A percentile compares a stretch with the other conserved stretches of the same genome.
Conservation (phyloP, 2,888 invertebrate species). For the Ecdyonurus torrentis region DNA sequence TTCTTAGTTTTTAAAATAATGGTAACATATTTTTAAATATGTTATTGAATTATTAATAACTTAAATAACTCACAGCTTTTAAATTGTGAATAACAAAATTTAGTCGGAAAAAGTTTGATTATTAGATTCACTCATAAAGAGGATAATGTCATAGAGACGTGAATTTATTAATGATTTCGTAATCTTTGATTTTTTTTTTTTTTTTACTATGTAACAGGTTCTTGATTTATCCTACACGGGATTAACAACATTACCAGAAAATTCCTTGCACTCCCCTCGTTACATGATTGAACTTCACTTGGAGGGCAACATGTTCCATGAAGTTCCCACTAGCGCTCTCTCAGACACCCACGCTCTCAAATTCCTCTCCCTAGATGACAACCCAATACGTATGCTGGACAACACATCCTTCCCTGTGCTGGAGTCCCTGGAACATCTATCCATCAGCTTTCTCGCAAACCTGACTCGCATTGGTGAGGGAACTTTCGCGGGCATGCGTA, state of each 20-base stretch:
- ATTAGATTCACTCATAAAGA: too few species aligned
- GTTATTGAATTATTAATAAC: too few species aligned
- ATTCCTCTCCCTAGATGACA: constrained; percentile 47
- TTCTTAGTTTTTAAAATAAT: too few species aligned
- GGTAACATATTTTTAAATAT: too few species aligned
- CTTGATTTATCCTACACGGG: constrained; percentile 52
- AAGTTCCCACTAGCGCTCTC: constrained; percentile 39
- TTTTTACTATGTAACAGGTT: constrained; percentile 34
- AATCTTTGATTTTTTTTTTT: too few species aligned
- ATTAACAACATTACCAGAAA: constrained; percentile 40
- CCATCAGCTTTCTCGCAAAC: constrained; percentile 47
- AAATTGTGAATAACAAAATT: too few species aligned
- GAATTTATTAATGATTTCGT: too few species aligned
- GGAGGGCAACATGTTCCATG: constrained; percentile 42
- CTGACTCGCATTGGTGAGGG: constrained; percentile 36
- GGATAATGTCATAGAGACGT: too few species aligned
- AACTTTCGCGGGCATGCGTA: constrained; percentile 36
- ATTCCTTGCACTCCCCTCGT: constrained; percentile 48
- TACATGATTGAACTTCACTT: constrained; percentile 46
- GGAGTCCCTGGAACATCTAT: constrained; percentile 40
- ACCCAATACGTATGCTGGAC: constrained; percentile 43
- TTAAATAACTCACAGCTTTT: too few species aligned
- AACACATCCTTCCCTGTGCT: constrained; percentile 46
- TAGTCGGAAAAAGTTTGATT: too few species aligned
- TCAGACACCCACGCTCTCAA: constrained; percentile 39